Conservation (phyloP, 2,797 vertebrate genomes). For the Cephalopachus bancanus region DNA sequence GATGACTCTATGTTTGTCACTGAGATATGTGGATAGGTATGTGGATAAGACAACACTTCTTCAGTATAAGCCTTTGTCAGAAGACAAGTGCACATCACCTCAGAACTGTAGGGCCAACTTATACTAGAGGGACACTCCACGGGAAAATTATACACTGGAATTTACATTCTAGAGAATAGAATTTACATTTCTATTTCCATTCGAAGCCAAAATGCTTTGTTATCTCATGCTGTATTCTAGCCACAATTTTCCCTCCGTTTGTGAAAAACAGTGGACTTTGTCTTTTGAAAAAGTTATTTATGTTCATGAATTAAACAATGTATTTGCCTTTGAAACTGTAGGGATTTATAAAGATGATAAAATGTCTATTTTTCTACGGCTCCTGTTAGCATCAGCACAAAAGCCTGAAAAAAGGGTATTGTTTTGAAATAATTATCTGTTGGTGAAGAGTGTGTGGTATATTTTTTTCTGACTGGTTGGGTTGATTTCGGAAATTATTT, state of each 20-base stretch:
- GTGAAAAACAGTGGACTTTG: not conserved
- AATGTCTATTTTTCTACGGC: not conserved
- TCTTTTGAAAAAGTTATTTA: not conserved
- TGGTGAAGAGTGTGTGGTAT: not conserved
- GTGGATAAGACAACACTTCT: no score
- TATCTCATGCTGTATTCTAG: not conserved
- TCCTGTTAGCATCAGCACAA: not conserved
- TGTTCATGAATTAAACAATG: not conserved
- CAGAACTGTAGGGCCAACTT: fast-evolving
- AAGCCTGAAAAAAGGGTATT: not conserved
- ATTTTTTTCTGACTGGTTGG: not conserved
- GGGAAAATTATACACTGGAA: not conserved
- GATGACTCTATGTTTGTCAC: not conserved
- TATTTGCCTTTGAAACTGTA: not conserved
- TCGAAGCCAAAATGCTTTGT: not conserved
- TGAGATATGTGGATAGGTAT: no score
- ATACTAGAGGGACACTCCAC: fast-evolving
- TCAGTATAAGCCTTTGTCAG: fast-evolving
- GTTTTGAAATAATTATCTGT: not conserved
- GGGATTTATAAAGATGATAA: not conserved
- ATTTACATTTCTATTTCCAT: not conserved
- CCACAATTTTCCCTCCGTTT: not conserved
- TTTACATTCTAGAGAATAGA: not conserved
- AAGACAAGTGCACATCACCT: not conserved
- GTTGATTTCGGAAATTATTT: not conserved